Conservation (phyloP, 2,888 invertebrate species). For the Amitus sp. region DNA sequence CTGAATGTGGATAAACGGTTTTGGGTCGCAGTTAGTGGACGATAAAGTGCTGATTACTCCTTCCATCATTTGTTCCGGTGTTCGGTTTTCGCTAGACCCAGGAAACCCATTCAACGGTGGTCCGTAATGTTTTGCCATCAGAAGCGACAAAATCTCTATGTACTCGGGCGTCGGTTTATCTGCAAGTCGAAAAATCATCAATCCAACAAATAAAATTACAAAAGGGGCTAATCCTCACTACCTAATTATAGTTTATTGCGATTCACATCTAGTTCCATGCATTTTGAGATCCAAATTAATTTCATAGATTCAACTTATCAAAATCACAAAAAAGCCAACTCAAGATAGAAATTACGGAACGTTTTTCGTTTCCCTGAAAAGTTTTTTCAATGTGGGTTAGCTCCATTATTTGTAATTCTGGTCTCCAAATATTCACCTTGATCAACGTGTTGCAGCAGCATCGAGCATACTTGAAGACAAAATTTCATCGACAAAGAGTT, state of each 20-base stretch:
- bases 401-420: no score
- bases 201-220: neutral
- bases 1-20: conserved; percentile 61
- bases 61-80: conserved; percentile 59
- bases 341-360: no score
- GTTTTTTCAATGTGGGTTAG: no score
- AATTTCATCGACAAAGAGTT: conserved; percentile 59
- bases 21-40: conserved; percentile 53
- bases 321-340: no score
- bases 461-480: conserved; percentile 57
- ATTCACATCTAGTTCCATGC: no score
- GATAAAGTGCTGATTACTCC: conserved; percentile 59
- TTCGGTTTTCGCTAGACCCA: conserved; percentile 57
- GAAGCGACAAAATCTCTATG: conserved; percentile 55
- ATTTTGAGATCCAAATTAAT: no score
- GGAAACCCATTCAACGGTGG: conserved; percentile 60
- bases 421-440: conserved; percentile 49
- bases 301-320: no score
- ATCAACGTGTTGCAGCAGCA: conserved; percentile 56
- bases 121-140: conserved; percentile 59
- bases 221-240: conserved; percentile 5
- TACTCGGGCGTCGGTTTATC: conserved; percentile 57
- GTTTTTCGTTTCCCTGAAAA: no score
- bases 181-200: conserved; percentile 25
- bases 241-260: no score